A percentile compares a stretch with the other conserved stretches of the same genome.
phyloP scores from a whole-genome alignment of 2,113 vertebrate genomes.

The Ailuropoda melanoleuca region DNA sequence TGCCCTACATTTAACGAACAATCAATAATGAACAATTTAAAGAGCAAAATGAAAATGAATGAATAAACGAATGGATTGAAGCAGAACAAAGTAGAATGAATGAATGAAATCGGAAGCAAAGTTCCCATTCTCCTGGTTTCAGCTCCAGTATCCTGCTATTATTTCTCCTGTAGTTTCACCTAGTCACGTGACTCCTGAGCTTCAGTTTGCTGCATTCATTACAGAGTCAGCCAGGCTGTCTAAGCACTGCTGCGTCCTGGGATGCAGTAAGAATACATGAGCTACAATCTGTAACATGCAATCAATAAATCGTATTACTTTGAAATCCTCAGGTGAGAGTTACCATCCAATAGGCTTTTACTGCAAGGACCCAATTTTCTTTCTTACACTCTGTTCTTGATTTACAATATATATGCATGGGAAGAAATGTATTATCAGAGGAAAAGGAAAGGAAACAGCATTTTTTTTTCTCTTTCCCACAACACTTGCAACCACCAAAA shows the following conservation, averaged over 20 bases:
- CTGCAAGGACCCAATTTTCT: not conserved
- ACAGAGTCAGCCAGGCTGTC: not conserved
- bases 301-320: not conserved
- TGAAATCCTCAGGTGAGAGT: constrained; percentile 1
- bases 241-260: not conserved
- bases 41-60: not conserved
- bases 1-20: not conserved
- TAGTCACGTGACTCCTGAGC: not conserved
- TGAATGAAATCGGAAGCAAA: not conserved
- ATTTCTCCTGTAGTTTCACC: not conserved
- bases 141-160: not conserved
- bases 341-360: not conserved
- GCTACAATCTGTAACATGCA: not conserved
- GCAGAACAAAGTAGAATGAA: not conserved
- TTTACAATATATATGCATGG: not conserved
- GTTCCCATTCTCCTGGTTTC: not conserved
- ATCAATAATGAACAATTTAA: not conserved
- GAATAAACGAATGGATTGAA: not conserved
- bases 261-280: not conserved
- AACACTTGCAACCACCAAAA: not conserved
- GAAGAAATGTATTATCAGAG: not conserved
- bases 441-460: not conserved
- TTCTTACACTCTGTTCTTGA: not conserved
- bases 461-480: not conserved
- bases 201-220: not conserved